A percentile compares a stretch with the other conserved stretches of the same genome.
These are phyloP conservation scores for Coelinius sp. DNA, from an alignment of 2,888 invertebrate genomes.

Conservation along the genomic window DNA sequence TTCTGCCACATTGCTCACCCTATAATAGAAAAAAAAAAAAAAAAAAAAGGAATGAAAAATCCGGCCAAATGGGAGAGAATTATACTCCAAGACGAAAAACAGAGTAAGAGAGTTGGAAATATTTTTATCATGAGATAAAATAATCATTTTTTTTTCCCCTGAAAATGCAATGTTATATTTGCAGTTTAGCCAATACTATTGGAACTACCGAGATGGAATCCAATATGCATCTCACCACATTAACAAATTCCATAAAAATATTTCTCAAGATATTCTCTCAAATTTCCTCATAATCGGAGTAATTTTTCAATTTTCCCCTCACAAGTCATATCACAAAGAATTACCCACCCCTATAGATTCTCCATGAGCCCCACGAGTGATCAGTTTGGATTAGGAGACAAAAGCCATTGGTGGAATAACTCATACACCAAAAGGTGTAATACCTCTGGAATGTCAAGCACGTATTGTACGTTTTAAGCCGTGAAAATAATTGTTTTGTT, in stretches of 20 bases:
- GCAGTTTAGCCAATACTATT: no score
- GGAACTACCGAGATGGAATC: no score
- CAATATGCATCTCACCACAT: no score
- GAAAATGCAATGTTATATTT: no score
- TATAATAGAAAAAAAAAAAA: no score
- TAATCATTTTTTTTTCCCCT: no score
- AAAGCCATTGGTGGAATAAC: not conserved
- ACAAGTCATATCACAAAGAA: no score
- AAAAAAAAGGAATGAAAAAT: not conserved
- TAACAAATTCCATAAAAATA: no score
- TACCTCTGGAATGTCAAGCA: conserved; percentile 14
- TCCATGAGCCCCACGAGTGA: not conserved
- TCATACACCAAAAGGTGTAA: not conserved
- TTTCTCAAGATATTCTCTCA: no score
- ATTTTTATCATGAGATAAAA: not conserved
- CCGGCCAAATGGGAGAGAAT: not conserved
- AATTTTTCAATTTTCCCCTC: no score
- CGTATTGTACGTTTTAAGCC: conserved; percentile 38
- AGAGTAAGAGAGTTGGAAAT: not conserved
- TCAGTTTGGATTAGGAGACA: conserved; percentile 3
- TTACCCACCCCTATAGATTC: conserved; percentile 28
- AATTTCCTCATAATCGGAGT: no score
- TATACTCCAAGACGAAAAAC: not conserved
- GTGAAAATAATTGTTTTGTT: conserved; percentile 41
- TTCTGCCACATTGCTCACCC: not conserved